Evolutionary conservation across 92 coral and sea anemone genomes (phyloP), one percentile per base, ranked within the genome.

Genomic region (Palythoa heliodiscus): DNA sequence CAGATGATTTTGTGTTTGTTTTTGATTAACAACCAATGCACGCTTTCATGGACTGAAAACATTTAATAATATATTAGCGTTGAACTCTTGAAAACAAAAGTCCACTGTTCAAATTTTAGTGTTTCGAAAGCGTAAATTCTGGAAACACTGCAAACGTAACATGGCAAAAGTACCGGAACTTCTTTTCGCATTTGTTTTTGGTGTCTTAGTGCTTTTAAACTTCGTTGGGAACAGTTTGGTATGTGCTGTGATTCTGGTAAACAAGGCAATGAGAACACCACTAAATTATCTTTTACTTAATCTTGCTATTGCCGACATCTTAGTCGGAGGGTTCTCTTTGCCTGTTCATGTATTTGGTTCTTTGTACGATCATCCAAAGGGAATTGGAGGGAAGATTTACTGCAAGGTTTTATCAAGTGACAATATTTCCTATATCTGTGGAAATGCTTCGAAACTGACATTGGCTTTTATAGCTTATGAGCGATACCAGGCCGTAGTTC

Each of bases 401-500:
- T 77, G 82, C 54, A 77, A 77, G 67, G 20, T 38, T 29, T 4
- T 55, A 57, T 13, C 37, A 20, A 73, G 70, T 77, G 52, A 77
- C 29, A 35, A 23, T 77, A 4, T 77, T 4, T 48, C 35, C 6
- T 54, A 17, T 16, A 37, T 58, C 6, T 77, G 70, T 35, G 70
- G 82, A 29, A 7, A 12, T 15, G 70, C 37, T 5, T 76, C 82
- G 0, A 39, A 35, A 10, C 16, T 76, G 7, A 76, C 70, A 3
- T 55, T 76, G 68, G 82, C 66, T 23, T 39, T 19, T 58, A 64
- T 76, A 19, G 52, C 70, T 13, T 76, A 76, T 38, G 82, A 76
- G 25, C 67, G 70, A 12, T 76, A 76, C 52, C 82, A 76, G 61
- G 82, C 82, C 3, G 82, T 76, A n/a, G n/a, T 76, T 16, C 16